Evolutionary conservation across 1,140 invertebrate species (phyloP).

Genomic region (Atta texana): DNA sequence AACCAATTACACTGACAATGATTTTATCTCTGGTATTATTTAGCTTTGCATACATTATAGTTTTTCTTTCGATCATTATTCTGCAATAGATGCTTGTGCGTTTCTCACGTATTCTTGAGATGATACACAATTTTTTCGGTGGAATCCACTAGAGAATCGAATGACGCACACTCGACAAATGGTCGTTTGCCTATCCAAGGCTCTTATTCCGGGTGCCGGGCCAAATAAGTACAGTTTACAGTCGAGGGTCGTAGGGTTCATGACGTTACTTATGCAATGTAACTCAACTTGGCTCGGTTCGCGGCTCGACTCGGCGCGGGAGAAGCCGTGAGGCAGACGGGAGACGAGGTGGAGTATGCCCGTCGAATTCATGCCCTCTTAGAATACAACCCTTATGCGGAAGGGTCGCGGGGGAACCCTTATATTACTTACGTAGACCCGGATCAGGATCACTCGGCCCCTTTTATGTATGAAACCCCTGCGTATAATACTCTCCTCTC

Average conservation of each 20-base stretch:
- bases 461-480: slow-evolving; percentile 76
- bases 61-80: not conserved
- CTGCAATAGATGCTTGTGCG: not conserved
- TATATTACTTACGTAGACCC: slow-evolving; percentile 83
- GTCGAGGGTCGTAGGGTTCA: slow-evolving; percentile 75
- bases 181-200: slow-evolving; percentile 69
- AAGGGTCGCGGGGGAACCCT: slow-evolving; percentile 82
- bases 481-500: slow-evolving; percentile 77
- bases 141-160: not conserved
- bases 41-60: not conserved
- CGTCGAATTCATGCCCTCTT: slow-evolving; percentile 83
- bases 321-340: slow-evolving; percentile 29
- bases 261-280: slow-evolving; percentile 83
- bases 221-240: slow-evolving; percentile 83
- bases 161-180: slow-evolving; percentile 77
- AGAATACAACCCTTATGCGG: slow-evolving; percentile 81
- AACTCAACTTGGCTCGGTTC: slow-evolving; percentile 73
- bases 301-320: slow-evolving; percentile 6
- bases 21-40: slow-evolving; percentile 8
- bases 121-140: slow-evolving; percentile 35
- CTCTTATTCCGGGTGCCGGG: slow-evolving; percentile 52
- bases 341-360: slow-evolving; percentile 48
- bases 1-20: not conserved
- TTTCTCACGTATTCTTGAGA: not conserved
- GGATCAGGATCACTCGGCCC: slow-evolving; percentile 76